These are phyloP conservation scores for Chymomyza fuscimana DNA, from an alignment of 2,888 invertebrate genomes.

Conservation along the genomic window DNA sequence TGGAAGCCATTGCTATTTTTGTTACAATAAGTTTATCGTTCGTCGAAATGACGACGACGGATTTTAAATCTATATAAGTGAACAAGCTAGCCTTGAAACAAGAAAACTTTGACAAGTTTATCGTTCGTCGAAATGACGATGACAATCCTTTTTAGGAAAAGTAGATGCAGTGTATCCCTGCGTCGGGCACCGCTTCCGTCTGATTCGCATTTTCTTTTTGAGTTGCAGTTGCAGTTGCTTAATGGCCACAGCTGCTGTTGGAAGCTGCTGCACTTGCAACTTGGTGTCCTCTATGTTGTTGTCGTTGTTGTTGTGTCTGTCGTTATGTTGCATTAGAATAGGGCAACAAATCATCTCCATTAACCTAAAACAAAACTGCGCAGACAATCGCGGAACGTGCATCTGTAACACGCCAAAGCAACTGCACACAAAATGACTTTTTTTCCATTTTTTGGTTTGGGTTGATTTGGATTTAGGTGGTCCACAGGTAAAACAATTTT, in stretches of 20 bases:
- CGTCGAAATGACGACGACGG: no score
- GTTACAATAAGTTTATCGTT: no score
- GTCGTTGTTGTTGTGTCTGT: slow-evolving; percentile 24
- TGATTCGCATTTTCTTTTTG: slow-evolving; percentile 20
- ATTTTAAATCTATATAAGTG: no score
- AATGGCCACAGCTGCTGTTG: slow-evolving; percentile 34
- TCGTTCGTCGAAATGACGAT: no score
- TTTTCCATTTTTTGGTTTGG: not conserved
- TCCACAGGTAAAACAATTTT: slow-evolving; percentile 52
- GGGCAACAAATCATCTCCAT: slow-evolving; percentile 76
- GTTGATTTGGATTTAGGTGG: slow-evolving; percentile 43
- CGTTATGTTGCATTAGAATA: slow-evolving; percentile 65
- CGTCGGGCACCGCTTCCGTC: no score
- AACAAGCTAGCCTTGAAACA: no score
- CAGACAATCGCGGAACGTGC: slow-evolving; percentile 75
- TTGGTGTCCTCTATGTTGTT: slow-evolving; percentile 6
- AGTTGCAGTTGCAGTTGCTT: slow-evolving; percentile 46
- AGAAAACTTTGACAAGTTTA: no score
- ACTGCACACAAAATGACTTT: slow-evolving; percentile 13
- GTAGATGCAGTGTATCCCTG: no score
- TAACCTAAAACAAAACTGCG: slow-evolving; percentile 75
- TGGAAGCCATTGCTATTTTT: no score
- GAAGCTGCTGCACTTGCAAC: slow-evolving; percentile 4
- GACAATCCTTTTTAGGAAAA: no score
- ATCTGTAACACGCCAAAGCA: slow-evolving; percentile 66